phyloP scores from a whole-genome alignment of 2,888 invertebrate genomes.

The Linnaemya vulpina region DNA sequence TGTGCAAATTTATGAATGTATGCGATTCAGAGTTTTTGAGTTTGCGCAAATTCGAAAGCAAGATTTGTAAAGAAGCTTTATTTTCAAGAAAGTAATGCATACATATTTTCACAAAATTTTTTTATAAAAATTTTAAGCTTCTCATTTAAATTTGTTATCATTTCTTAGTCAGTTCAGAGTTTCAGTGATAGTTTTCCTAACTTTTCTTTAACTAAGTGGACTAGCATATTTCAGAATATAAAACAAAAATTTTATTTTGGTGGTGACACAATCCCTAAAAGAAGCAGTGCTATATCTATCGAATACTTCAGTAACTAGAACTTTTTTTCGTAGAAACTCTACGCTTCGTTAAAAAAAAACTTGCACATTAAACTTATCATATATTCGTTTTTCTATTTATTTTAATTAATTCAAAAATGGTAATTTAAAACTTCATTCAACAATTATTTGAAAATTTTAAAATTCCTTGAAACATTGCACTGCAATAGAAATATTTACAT shows the following conservation, averaged over 20 bases:
- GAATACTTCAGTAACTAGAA: background rate
- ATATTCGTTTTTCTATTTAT: too few species aligned
- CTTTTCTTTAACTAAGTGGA: too few species aligned
- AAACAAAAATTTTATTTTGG: too few species aligned
- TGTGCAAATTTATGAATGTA: background rate
- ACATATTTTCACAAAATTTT: background rate
- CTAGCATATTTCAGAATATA: too few species aligned
- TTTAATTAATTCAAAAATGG: too few species aligned
- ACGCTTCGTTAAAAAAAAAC: too few species aligned
- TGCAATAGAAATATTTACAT: too few species aligned
- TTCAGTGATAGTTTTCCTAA: background rate
- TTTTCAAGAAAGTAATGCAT: background rate
- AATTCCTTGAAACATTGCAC: too few species aligned
- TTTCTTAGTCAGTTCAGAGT: background rate
- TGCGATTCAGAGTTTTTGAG: background rate
- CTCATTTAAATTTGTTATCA: background rate
- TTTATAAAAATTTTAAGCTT: background rate
- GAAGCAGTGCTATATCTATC: background rate
- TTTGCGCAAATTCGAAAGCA: slow-evolving; percentile 5
- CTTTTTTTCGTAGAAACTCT: background rate
- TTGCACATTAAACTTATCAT: too few species aligned
- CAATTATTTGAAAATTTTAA: too few species aligned
- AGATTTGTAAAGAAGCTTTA: background rate
- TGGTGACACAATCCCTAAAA: background rate
- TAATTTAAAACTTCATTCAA: too few species aligned